Evolutionary conservation across 2,797 vertebrate genomes (phyloP).

Genomic region (Phrynocephalus forsythii): DNA sequence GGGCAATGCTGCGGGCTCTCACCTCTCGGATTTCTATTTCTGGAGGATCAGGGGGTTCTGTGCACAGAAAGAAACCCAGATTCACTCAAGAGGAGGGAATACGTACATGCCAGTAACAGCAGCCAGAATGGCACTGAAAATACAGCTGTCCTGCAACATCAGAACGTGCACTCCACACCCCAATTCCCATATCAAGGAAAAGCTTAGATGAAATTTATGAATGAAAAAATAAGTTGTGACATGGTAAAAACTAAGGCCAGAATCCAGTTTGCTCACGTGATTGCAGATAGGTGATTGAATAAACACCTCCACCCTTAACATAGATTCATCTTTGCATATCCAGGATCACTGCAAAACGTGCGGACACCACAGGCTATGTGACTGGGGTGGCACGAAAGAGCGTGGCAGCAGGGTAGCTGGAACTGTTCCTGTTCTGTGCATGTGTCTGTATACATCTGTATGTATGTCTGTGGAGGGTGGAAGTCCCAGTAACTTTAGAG

Average conservation of each 20-base stretch:
- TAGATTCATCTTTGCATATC: background rate
- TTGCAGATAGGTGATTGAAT: too few species aligned
- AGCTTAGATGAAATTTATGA: too few species aligned
- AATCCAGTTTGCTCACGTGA: background rate
- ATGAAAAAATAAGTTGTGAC: too few species aligned
- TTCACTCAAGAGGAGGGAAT: constrained; percentile 8
- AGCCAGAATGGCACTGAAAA: fast-evolving
- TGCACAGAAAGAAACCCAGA: constrained; percentile 38
- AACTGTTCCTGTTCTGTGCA: too few species aligned
- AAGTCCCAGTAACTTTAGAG: background rate
- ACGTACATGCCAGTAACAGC: fast-evolving
- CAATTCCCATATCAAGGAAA: constrained; percentile 4
- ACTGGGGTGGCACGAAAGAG: too few species aligned
- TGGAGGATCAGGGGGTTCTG: constrained; percentile 97
- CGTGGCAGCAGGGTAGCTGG: too few species aligned
- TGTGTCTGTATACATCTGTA: background rate
- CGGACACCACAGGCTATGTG: too few species aligned
- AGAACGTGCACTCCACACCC: too few species aligned
- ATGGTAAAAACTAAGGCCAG: too few species aligned
- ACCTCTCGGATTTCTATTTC: constrained; percentile 98
- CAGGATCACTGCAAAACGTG: too few species aligned
- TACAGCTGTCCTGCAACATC: background rate
- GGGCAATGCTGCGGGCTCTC: constrained; percentile 94
- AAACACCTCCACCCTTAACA: too few species aligned
- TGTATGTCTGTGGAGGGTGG: background rate